A percentile compares a stretch with the other conserved stretches of the same genome.
Conservation (phyloP, 1,140 invertebrate species). For the Halyomorpha halys region DNA sequence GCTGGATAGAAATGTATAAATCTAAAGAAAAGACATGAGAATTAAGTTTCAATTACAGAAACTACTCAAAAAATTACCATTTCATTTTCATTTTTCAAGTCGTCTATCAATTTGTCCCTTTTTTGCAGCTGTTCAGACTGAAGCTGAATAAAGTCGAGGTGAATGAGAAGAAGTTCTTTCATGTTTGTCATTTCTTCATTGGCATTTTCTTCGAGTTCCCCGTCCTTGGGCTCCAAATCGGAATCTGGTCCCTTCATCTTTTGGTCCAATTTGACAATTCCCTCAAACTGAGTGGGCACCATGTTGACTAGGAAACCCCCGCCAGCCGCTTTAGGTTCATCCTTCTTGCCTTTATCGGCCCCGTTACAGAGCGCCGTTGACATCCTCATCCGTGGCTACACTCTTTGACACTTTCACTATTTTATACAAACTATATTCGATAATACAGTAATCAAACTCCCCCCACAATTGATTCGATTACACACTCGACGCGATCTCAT, state of each 20-base stretch:
- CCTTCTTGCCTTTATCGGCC: background rate
- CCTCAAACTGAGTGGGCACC: constrained; percentile 8
- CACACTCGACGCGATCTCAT: too few species aligned
- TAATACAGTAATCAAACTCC: too few species aligned
- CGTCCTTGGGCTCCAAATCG: background rate
- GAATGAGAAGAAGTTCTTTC: constrained; percentile 55
- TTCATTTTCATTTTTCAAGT: constrained; percentile 53
- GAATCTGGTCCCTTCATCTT: background rate
- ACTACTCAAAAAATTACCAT: constrained; percentile 39
- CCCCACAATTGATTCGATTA: too few species aligned
- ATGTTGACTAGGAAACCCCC: background rate
- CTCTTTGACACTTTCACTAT: too few species aligned
- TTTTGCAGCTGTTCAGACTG: constrained; percentile 56
- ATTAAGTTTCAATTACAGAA: too few species aligned
- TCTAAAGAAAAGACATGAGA: too few species aligned
- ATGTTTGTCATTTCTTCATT: constrained; percentile 47
- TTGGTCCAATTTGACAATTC: too few species aligned
- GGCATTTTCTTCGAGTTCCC: constrained; percentile 25
- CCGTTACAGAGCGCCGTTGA: constrained; percentile 6
- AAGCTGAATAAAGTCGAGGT: constrained; percentile 61
- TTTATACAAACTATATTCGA: too few species aligned
- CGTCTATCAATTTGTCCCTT: constrained; percentile 52
- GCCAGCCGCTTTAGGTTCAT: background rate
- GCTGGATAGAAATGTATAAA: too few species aligned
- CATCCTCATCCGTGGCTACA: constrained; percentile 3